These are phyloP conservation scores for Thamnophis sirtalis DNA, from an alignment of 2,113 vertebrate genomes.

Conservation along the genomic window DNA sequence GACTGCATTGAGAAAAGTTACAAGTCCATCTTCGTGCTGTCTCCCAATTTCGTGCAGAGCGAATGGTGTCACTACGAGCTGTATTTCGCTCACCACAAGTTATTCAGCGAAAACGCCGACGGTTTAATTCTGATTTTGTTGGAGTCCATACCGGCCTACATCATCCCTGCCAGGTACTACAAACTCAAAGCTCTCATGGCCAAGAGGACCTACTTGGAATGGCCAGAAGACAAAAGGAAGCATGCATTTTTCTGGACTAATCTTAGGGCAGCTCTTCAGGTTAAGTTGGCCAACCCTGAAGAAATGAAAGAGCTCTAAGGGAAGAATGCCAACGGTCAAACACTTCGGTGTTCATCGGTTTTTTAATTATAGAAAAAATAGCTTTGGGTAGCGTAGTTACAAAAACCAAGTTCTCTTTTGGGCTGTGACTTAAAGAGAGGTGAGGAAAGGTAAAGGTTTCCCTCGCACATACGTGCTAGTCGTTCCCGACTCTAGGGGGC, in stretches of 20 bases:
- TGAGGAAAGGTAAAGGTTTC: too few relatives aligned
- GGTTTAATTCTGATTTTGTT: slow-evolving; percentile 83
- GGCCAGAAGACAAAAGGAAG: slow-evolving; percentile 83
- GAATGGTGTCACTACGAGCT: slow-evolving; percentile 96
- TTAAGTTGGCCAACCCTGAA: slow-evolving; percentile 54
- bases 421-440: neutral
- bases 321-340: neutral
- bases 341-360: neutral
- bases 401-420: neutral
- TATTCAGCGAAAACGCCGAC: slow-evolving; percentile 66
- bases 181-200: slow-evolving; percentile 85
- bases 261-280: slow-evolving; percentile 74
- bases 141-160: slow-evolving; percentile 79
- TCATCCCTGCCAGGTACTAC: slow-evolving; percentile 82
- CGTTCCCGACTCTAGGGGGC: too few relatives aligned
- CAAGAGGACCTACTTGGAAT: slow-evolving; percentile 82
- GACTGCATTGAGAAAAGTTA: slow-evolving; percentile 84
- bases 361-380: neutral
- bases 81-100: slow-evolving; percentile 87
- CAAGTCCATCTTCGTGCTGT: slow-evolving; percentile 84
- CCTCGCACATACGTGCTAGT: too few relatives aligned
- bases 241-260: slow-evolving; percentile 84
- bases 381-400: neutral
- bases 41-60: slow-evolving; percentile 87
- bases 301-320: slow-evolving; percentile 59